Evolutionary conservation across 2,888 invertebrate species (phyloP).

Genomic region (Isoperla grammatica): DNA sequence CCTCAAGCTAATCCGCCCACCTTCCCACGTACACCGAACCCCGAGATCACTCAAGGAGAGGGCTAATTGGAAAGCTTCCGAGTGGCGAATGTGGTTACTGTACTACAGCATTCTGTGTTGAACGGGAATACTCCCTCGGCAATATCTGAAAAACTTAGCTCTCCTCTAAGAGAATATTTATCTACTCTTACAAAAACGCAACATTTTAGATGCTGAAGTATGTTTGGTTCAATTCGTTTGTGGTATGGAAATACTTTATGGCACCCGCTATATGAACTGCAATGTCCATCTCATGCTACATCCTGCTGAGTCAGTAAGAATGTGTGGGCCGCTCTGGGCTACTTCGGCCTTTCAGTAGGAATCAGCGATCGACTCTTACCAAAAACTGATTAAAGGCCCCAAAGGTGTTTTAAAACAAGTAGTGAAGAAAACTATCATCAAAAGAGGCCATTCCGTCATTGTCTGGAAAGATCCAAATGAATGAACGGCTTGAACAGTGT

Average conservation of each 20-base stretch:
- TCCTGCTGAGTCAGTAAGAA: not conserved
- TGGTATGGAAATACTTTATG: not conserved
- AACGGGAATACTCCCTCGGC: not conserved
- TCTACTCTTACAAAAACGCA: not conserved
- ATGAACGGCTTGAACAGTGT: no score
- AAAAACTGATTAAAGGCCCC: no score
- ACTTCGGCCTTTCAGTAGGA: not conserved
- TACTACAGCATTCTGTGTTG: constrained; percentile 16
- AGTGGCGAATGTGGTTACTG: constrained; percentile 19
- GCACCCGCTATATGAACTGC: not conserved
- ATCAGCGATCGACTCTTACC: not conserved
- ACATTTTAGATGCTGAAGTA: not conserved
- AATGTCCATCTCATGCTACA: not conserved
- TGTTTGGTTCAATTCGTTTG: not conserved
- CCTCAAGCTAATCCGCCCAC: not conserved
- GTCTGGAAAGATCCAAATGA: no score
- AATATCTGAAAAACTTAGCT: constrained; percentile 13
- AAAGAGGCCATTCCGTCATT: no score
- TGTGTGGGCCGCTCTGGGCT: not conserved
- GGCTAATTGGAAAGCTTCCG: constrained; percentile 19
- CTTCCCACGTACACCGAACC: constrained; percentile 3
- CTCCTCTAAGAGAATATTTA: not conserved
- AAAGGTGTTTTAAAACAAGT: no score
- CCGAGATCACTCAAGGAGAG: constrained; percentile 16
- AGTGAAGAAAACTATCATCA: no score